phyloP scores from a whole-genome alignment of 2,888 invertebrate species.

The Agrochola litura region DNA sequence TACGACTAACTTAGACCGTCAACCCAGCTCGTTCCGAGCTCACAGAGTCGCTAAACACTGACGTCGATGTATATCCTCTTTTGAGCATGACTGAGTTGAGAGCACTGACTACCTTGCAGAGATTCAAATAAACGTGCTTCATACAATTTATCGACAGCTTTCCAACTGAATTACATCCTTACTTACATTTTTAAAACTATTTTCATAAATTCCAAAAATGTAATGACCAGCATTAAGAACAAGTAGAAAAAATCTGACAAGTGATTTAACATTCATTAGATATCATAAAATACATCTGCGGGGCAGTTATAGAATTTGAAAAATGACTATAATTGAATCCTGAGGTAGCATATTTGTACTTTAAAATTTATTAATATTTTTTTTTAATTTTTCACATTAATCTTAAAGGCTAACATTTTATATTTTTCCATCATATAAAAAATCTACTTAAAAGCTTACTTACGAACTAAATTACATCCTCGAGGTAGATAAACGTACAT shows the following conservation, averaged over 20 bases:
- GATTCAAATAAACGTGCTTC: conserved; percentile 84
- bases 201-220: conserved; percentile 62
- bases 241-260: conserved; percentile 60
- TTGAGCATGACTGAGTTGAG: conserved; percentile 83
- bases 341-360: conserved; percentile 91
- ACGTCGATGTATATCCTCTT: conserved; percentile 73
- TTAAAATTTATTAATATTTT: conserved; percentile 79
- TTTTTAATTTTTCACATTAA: conserved; percentile 81
- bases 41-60: conserved; percentile 67
- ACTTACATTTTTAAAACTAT: conserved; percentile 64
- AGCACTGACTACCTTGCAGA: conserved; percentile 87
- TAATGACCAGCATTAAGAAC: conserved; percentile 58
- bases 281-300: conserved; percentile 72
- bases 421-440: conserved; percentile 88
- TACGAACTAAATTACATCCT: conserved; percentile 86
- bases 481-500: conserved; percentile 90
- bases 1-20: conserved; percentile 81
- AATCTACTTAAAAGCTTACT: conserved; percentile 89
- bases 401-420: conserved; percentile 83
- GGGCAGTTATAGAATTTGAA: conserved; percentile 73
- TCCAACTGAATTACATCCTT: conserved; percentile 52
- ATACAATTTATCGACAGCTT: conserved; percentile 55
- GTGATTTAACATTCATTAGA: conserved; percentile 71
- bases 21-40: conserved; percentile 76
- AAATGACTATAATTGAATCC: conserved; percentile 86